These are phyloP conservation scores for Hycleus cichorii DNA, from an alignment of 1,140 invertebrate species.

Conservation along the genomic window DNA sequence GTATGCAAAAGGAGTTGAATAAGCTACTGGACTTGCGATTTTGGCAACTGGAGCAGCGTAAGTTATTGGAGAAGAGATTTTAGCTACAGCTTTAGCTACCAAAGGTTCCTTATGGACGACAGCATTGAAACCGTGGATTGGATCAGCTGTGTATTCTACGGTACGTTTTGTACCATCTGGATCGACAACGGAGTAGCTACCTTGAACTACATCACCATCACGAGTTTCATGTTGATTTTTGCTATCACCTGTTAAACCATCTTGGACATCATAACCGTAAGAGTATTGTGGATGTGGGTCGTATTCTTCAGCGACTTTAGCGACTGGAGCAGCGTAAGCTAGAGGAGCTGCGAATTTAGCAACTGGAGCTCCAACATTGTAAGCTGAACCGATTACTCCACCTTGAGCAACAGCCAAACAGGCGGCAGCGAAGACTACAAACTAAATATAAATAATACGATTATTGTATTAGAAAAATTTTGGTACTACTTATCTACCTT, in stretches of 20 bases:
- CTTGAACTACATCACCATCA: conserved; percentile 38
- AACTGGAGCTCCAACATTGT: conserved; percentile 12
- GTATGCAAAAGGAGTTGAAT: conserved; percentile 15
- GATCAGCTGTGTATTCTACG: conserved; percentile 59
- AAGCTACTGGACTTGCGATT: conserved; percentile 27
- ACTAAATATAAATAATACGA: conserved; percentile 33
- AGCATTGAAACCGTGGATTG: conserved; percentile 46
- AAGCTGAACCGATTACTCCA: conserved; percentile 34
- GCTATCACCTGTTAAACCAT: conserved; percentile 53
- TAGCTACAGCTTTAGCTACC: conserved; percentile 29
- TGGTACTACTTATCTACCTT: neutral
- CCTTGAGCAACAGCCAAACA: conserved; percentile 43
- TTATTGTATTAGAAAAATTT: neutral
- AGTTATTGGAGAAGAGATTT: conserved; percentile 18
- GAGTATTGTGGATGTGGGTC: conserved; percentile 40
- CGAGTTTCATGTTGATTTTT: conserved; percentile 54
- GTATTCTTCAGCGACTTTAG: conserved; percentile 27
- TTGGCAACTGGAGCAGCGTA: conserved; percentile 24
- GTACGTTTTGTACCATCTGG: conserved; percentile 57
- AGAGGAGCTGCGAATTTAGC: too few relatives aligned
- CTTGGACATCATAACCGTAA: conserved; percentile 53
- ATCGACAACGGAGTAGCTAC: conserved; percentile 54
- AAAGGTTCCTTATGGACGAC: conserved; percentile 39
- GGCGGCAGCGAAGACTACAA: conserved; percentile 42
- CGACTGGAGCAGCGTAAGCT: conserved; percentile 24